Base-by-base conservation (phyloP, 1,140 invertebrate species). In the Tetramorium parvispinum region DNA sequence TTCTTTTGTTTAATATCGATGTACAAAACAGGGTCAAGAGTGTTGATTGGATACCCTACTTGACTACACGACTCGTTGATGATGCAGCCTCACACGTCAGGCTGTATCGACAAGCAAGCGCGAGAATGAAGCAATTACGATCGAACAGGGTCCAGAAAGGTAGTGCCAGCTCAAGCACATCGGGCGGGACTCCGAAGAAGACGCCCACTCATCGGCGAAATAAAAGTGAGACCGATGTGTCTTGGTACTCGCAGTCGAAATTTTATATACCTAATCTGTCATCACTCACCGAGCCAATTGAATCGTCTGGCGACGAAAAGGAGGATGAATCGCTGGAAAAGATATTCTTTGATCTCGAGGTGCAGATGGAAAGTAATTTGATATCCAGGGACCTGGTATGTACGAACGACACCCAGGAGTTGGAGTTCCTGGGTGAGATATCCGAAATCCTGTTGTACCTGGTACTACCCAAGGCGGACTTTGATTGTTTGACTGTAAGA, bases 21-120 rank as follows among this genome's bases (percentile, higher is more conserved):
- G 49, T 40, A 13, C 40, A 71, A 68, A 81, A 61, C 89, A 98
- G 98, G 93, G 96, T 98, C 49, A 98, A 98, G 96, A 96, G 97
- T 92, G 97, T 98, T 5, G 98, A 99, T 95, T 98, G 98, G 98
- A 97, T 98, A 91, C 97, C 97, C 18, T 97, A 98, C 89, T 96
- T 99, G 71, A 98, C 98, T 37, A 98, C 98, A 49, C 96, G 97
- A 81, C 96, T 99, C 78, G 98, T 99, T 6, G 98, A 99, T 94
- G 98, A 99, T 96, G 97, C 98, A 86, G 98, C 98, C 6, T 97
- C 97, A 24, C 98, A 99, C 95, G 96, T 99, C 88, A 96, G 98
- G 89, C 94, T 99, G 18, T 99, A 98, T 92, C 94, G 97, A 49
- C 98, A 97, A 94, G 96, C 97, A 85, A 94, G 97, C 93, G 96